Evolutionary conservation across 2,113 vertebrate species (phyloP).

Genomic region (Pelusios castaneus): DNA sequence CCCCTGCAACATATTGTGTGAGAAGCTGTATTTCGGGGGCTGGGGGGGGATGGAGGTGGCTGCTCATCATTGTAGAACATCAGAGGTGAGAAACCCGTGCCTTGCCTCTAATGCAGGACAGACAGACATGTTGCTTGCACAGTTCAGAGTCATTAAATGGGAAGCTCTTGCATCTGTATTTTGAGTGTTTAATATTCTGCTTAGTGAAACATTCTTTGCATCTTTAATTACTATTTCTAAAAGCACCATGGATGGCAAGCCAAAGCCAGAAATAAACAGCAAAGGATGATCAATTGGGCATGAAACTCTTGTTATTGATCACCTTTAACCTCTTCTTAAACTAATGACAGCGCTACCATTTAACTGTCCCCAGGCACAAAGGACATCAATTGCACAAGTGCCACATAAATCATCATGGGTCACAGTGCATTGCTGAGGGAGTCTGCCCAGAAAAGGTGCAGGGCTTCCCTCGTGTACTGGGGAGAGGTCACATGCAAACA

Average conservation of each 20-base stretch:
- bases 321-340: constrained; percentile 93
- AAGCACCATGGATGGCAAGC: constrained; percentile 61
- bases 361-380: constrained; percentile 84
- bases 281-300: constrained; percentile 86
- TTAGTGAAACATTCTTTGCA: constrained; percentile 60
- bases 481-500: constrained; percentile 32
- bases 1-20: no score
- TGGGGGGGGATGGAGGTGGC: background rate
- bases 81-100: background rate
- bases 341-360: constrained; percentile 91
- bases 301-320: constrained; percentile 91
- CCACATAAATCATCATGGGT: constrained; percentile 82
- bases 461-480: constrained; percentile 43
- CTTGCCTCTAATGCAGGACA: background rate
- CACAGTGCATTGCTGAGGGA: constrained; percentile 17
- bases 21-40: background rate
- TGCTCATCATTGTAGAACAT: background rate
- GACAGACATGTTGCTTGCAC: background rate
- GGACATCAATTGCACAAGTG: constrained; percentile 83
- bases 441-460: constrained; percentile 33
- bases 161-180: constrained; percentile 34
- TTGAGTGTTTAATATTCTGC: constrained; percentile 70
- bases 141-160: background rate
- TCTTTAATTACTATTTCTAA: constrained; percentile 76
- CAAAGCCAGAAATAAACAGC: constrained; percentile 79